Percentiles rank a stretch among this genome's conserved stretches.
Conservation (phyloP, 1,140 invertebrate species). For the Musca vetustissima region DNA sequence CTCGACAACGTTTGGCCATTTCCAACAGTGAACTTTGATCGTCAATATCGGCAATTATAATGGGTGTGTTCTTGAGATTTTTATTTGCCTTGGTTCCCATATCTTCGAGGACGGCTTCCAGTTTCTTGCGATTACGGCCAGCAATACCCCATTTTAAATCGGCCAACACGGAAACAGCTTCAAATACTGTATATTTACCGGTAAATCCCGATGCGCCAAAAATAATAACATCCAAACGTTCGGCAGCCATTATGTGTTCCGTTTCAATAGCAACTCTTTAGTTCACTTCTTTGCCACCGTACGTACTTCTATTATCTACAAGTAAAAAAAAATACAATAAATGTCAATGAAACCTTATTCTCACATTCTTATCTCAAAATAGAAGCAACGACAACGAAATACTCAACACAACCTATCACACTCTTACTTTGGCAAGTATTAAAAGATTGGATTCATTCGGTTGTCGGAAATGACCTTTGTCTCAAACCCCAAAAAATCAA, state of each 20-base stretch:
- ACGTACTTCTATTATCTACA: no score
- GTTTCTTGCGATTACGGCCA: slow-evolving; percentile 61
- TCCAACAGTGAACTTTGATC: slow-evolving; percentile 69
- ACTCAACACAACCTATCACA: no score
- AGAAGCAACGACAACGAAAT: no score
- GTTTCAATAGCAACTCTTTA: no score
- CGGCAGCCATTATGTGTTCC: slow-evolving; percentile 24
- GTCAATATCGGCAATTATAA: slow-evolving; percentile 77
- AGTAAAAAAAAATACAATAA: no score
- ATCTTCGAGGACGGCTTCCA: slow-evolving; percentile 68
- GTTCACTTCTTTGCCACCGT: no score
- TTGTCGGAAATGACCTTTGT: no score
- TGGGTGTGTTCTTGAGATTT: slow-evolving; percentile 64
- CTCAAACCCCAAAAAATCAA: no score
- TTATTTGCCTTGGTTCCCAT: slow-evolving; percentile 59
- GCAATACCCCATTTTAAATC: slow-evolving; percentile 53
- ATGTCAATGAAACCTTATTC: no score
- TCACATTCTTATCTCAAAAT: no score
- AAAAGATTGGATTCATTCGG: no score
- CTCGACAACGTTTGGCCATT: slow-evolving; percentile 74
- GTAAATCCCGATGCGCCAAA: slow-evolving; percentile 88
- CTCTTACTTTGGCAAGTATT: no score
- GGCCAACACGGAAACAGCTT: slow-evolving; percentile 62
- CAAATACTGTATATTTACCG: slow-evolving; percentile 73
- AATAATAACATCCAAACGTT: slow-evolving; percentile 70